Base-by-base conservation (phyloP, 1,140 invertebrate species). In the Uloborus diversus region DNA sequence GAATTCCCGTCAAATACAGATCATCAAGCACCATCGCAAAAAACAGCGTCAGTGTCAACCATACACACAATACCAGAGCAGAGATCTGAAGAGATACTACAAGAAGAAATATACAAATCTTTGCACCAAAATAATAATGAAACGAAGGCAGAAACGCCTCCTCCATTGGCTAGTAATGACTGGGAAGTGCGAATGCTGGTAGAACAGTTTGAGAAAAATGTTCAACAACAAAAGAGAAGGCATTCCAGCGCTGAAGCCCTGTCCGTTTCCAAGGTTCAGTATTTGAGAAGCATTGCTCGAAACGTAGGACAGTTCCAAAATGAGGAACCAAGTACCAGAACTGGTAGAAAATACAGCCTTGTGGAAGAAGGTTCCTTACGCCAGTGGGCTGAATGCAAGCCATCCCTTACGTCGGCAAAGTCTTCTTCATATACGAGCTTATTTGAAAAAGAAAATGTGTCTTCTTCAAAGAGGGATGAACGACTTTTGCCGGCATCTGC, bases 111-210 rank as follows among this genome's bases (percentile, higher is more conserved):
- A n/a, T 35, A 47, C 9, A 33, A 17, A 23, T 30, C 30, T 37
- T 47, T 9, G 9, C 28, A 25, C n/a, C 17, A 37, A 53, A 73
- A 47, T 23, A n/a, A n/a, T n/a, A n/a, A 53, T 53, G 49, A 53
- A 53, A 42, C 53, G 53, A 13, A 9, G 27, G 30, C n/a, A n/a
- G 30, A 1, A 25, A 28, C 4, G 11, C 11, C 13, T 61, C 20
- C 57, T 28, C 27, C 25, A 28, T 9, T 33, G 37, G n/a, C n/a
- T n/a, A n/a, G 90, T 82, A 82, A 86, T 65, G 91, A 94, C 81
- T 94, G 93, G 93, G 93, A 94, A 85, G 90, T 93, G 0, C 88
- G 91, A 83, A 92, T 94, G 91, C 85, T 94, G 27, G 92, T 92
- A 0, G 89, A 92, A 66, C 90, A 93, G 83, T 88, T 94, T 81